Conservation (phyloP, 2,113 vertebrate species). For the Grallaria varia region DNA sequence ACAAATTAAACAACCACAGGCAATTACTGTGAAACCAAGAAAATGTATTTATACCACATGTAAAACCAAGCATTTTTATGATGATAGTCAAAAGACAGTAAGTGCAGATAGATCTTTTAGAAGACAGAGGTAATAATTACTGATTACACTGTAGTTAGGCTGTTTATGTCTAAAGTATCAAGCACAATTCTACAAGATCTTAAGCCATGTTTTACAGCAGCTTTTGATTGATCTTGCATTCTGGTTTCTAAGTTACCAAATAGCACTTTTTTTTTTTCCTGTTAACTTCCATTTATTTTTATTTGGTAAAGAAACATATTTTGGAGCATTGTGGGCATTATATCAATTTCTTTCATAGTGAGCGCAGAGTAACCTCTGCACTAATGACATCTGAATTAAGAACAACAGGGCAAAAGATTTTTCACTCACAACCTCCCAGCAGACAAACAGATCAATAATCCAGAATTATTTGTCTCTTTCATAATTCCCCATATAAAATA, state of each 20-base stretch:
- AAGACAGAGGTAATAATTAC: constrained; percentile 21
- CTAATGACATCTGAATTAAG: constrained; percentile 42
- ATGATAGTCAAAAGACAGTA: background rate
- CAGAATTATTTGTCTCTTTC: constrained; percentile 33
- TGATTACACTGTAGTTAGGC: background rate
- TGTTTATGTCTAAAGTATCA: background rate
- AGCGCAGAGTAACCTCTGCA: background rate
- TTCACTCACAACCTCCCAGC: constrained; percentile 10
- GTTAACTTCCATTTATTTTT: constrained; percentile 15
- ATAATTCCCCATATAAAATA: constrained; percentile 33
- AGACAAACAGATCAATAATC: constrained; percentile 33
- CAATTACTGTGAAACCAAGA: background rate
- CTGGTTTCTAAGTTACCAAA: constrained; percentile 13
- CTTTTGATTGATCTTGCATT: constrained; percentile 2
- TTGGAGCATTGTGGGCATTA: background rate
- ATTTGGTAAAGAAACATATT: background rate
- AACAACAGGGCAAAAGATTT: constrained; percentile 32
- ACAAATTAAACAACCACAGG: constrained; percentile 14
- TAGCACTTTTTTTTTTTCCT: background rate
- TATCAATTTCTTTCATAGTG: background rate
- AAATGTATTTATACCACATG: background rate
- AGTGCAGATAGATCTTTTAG: background rate
- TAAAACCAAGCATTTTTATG: background rate
- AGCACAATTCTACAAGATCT: background rate
- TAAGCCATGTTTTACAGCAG: background rate